Conservation (phyloP, 2,888 invertebrate species). For the Psylliodes chrysocephalus region DNA sequence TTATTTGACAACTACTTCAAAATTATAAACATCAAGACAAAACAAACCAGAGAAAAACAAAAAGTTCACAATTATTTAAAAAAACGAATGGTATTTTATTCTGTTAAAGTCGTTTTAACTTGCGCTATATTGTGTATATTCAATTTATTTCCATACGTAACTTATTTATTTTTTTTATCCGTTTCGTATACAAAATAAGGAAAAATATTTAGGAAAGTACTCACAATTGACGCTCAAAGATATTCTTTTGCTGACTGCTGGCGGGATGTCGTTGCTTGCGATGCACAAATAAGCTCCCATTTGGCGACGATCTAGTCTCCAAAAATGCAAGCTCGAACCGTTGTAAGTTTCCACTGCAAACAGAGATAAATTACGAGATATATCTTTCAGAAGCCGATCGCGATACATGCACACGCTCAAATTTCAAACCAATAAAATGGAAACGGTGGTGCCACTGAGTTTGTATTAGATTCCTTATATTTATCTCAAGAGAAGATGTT, state of each 20-base stretch:
- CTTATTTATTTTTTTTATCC: no score
- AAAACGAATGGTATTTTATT: no score
- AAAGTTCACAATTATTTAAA: no score
- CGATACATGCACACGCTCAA: not conserved
- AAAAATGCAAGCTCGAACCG: slow-evolving; percentile 78
- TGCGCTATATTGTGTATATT: no score
- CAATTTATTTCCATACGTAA: no score
- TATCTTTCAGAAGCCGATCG: not conserved
- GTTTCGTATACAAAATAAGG: not conserved
- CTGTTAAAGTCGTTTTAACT: no score
- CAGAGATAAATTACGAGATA: slow-evolving; percentile 30
- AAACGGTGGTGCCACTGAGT: not conserved
- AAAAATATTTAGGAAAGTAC: slow-evolving; percentile 62
- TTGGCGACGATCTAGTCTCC: slow-evolving; percentile 86
- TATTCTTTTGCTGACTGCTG: slow-evolving; percentile 89
- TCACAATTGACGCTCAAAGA: slow-evolving; percentile 90
- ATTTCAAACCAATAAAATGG: slow-evolving; percentile 16
- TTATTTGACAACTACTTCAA: no score
- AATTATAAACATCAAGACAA: no score
- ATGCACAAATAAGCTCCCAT: slow-evolving; percentile 94
- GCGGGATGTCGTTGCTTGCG: slow-evolving; percentile 91
- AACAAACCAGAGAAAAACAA: no score
- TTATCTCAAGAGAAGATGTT: no score
- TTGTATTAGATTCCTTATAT: no score
- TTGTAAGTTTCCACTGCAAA: slow-evolving; percentile 77